Conservation (phyloP, 1,140 invertebrate species). For the Drosophila equinoxialis region DNA sequence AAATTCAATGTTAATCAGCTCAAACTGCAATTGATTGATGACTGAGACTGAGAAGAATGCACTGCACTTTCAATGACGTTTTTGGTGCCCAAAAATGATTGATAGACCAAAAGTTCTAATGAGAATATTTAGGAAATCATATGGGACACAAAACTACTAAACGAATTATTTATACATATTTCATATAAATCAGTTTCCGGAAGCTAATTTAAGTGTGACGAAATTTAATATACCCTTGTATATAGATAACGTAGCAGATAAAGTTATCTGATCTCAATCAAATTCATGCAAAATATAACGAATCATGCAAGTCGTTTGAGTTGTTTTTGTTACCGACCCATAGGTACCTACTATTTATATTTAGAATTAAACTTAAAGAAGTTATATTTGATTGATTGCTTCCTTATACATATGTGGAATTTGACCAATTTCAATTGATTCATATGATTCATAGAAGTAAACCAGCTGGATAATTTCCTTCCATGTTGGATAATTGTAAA, state of each 20-base stretch:
- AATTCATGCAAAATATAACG: not conserved
- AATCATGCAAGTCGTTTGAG: not conserved
- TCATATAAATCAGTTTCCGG: not conserved
- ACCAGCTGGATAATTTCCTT: no score
- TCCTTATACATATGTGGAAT: no score
- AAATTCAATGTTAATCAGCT: slow-evolving; percentile 3
- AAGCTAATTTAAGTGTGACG: not conserved
- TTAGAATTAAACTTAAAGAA: no score
- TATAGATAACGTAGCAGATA: slow-evolving; percentile 4
- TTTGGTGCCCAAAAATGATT: slow-evolving; percentile 1
- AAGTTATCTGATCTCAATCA: not conserved
- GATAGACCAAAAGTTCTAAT: not conserved
- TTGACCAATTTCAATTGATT: no score
- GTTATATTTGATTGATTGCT: no score
- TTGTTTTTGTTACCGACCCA: not conserved
- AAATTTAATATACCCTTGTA: slow-evolving; percentile 1
- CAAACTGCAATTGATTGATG: slow-evolving; percentile 29
- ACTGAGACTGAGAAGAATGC: slow-evolving; percentile 5
- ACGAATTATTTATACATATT: not conserved
- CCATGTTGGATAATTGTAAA: no score
- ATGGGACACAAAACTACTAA: not conserved
- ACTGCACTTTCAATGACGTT: not conserved
- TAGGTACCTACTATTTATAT: no score
- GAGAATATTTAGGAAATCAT: slow-evolving; percentile 18
- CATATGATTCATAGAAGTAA: no score